Conservation (phyloP, 2,113 vertebrate species). For the Diadophis punctatus region DNA sequence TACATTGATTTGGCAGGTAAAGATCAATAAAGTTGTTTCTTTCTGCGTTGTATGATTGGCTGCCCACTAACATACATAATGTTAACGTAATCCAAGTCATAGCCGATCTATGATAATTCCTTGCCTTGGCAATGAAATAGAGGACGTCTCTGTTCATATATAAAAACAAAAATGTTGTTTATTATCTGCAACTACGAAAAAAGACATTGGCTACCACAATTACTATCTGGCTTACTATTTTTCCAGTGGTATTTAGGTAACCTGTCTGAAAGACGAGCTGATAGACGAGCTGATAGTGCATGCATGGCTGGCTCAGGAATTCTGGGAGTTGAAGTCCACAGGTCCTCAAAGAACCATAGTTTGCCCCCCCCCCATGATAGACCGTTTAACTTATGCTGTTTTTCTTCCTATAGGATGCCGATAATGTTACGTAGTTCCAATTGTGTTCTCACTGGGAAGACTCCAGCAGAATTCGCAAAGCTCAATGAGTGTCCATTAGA, state of each 20-base stretch:
- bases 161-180: neutral
- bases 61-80: neutral
- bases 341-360: no score
- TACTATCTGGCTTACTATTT: neutral
- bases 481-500: slow-evolving; percentile 96
- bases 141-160: neutral
- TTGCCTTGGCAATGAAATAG: neutral
- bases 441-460: slow-evolving; percentile 94
- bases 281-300: no score
- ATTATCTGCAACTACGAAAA: neutral
- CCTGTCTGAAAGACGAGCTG: neutral
- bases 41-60: neutral
- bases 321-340: no score
- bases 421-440: slow-evolving; percentile 98
- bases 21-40: neutral
- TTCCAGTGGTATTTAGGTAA: neutral
- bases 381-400: neutral
- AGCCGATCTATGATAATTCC: neutral
- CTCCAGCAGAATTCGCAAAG: slow-evolving; percentile 92
- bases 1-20: neutral
- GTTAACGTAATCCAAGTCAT: neutral
- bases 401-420: slow-evolving; percentile 82
- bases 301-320: no score
- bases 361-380: no score
- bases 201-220: neutral